Evolutionary conservation across 2,113 vertebrate genomes (phyloP).

Genomic region (Vicugna pacos): DNA sequence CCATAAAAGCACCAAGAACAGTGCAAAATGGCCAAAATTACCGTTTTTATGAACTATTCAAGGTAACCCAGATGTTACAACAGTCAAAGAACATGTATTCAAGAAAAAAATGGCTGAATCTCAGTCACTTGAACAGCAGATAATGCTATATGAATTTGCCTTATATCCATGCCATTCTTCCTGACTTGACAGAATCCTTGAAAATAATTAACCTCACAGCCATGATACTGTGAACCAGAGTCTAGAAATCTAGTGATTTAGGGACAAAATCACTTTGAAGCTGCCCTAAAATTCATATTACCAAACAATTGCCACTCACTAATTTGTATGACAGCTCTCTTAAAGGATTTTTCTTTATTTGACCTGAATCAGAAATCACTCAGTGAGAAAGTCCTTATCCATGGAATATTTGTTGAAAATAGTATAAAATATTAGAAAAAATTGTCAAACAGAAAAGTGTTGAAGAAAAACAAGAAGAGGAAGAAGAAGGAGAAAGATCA

Average conservation of each 20-base stretch:
- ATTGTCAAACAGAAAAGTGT: background rate
- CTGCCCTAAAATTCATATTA: background rate
- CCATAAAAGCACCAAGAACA: background rate
- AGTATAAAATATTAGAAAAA: constrained; percentile 2
- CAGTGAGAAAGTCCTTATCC: background rate
- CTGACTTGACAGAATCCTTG: background rate
- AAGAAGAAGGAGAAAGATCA: background rate
- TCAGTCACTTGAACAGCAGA: background rate
- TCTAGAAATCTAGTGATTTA: background rate
- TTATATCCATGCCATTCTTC: background rate
- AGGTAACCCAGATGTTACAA: constrained; percentile 14
- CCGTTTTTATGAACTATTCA: background rate
- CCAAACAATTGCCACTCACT: background rate
- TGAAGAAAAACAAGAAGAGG: background rate
- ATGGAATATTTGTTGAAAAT: background rate
- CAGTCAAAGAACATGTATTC: background rate
- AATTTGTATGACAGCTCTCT: background rate
- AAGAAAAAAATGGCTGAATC: constrained; percentile 23
- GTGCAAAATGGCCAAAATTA: background rate
- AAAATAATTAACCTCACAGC: background rate
- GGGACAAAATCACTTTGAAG: background rate
- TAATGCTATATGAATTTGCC: background rate
- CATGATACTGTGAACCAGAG: background rate
- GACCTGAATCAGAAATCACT: background rate
- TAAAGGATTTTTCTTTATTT: background rate